phyloP scores from a whole-genome alignment of 2,888 invertebrate genomes.

The Agrotis segetum region DNA sequence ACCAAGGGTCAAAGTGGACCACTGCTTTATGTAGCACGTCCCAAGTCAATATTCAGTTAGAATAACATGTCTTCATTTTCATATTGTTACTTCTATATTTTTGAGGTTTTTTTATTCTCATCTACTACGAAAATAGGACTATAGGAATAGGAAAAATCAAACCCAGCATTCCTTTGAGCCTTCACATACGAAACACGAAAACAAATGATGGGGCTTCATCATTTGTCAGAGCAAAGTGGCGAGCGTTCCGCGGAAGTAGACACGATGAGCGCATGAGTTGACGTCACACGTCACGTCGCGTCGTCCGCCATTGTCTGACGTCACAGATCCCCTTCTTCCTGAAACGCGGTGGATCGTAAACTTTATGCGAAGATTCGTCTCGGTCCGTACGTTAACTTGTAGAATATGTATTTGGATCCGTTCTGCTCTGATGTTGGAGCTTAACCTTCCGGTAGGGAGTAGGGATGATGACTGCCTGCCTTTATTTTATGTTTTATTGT shows the following conservation, averaged over 20 bases:
- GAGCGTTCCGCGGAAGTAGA: constrained; percentile 58
- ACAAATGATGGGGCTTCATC: constrained; percentile 36
- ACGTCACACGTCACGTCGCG: constrained; percentile 43
- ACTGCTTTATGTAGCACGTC: no score
- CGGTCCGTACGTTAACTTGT: constrained; percentile 44
- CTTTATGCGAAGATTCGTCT: constrained; percentile 63
- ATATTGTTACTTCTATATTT: not conserved
- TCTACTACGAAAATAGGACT: not conserved
- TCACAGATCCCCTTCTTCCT: constrained; percentile 58
- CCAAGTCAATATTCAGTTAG: no score
- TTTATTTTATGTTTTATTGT: constrained; percentile 35
- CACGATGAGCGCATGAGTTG: constrained; percentile 56
- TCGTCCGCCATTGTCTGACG: constrained; percentile 58
- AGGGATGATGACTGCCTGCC: constrained; percentile 14
- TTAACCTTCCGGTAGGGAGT: constrained; percentile 42
- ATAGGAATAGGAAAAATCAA: no score
- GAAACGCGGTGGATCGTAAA: constrained; percentile 63
- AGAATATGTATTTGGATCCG: constrained; percentile 55
- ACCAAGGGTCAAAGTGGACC: no score
- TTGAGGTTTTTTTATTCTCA: not conserved
- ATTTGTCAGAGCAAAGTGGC: constrained; percentile 60
- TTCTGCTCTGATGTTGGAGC: constrained; percentile 51
- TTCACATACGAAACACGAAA: not conserved
- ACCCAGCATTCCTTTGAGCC: not conserved
- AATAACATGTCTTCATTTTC: no score